Base-by-base conservation (phyloP, 2,797 vertebrate genomes). In the Telmatherina bonti region DNA sequence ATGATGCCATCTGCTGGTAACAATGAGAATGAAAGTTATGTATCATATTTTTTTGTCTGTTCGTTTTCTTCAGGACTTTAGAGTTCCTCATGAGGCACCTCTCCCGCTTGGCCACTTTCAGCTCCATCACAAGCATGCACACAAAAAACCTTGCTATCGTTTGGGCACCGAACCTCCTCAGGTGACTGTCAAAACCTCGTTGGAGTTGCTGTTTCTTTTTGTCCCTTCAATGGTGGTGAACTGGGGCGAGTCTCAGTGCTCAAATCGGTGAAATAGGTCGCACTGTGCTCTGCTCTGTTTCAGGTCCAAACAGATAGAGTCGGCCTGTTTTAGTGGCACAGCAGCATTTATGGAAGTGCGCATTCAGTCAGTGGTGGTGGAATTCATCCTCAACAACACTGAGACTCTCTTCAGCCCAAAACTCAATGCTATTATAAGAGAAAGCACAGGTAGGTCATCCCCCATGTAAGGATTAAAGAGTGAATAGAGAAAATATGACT, bases 311-410 rank as follows among this genome's bases (percentile, higher is more conserved):
- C 97, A 99, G 94, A 98, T 99, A 3, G 97, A 99, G 89, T 99
- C 98, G 0, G 97, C 98, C 63, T 99, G 98, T 79, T 99, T 99
- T 88, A 98, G 97, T 0, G 97, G 98, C 31, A 98, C 97, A 0
- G 97, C 98, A 0, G 98, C 98, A 0, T 99, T 99, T 89, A 99
- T 99, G 98, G 98, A 99, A 88, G 97, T 99, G 72, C 94, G 97
- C 0, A 99, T 99, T 86, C 98, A 99, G 93, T 99, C 98, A 0
- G 97, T 99, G 45, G 98, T 99, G 26, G 97, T 99, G 80, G 98
- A 99, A 81, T 99, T 99, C 91, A 98, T 99, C 81, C 93, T 99
- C 65, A 99, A 99, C 89, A 97, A 99, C 0, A 97, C 97, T 0
- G 96, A 98, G 0, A 95, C 97, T 27, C 96, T 99, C 41, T 99